Evolutionary conservation across 1,140 invertebrate species (phyloP).

Genomic region (Bursaphelenchus mucronatus): DNA sequence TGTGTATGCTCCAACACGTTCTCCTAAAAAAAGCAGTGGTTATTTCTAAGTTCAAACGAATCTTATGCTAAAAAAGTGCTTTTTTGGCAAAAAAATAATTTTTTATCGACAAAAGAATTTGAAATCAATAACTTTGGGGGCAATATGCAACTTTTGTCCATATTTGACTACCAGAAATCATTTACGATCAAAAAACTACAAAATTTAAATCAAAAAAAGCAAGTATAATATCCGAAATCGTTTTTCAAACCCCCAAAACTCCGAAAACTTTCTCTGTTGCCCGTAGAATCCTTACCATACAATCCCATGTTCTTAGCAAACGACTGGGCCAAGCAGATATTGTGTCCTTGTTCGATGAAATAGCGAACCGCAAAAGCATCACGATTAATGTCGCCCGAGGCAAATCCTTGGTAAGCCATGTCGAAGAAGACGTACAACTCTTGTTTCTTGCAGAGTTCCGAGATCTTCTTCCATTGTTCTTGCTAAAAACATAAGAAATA

Average conservation of each 20-base stretch:
- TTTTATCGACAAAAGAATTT: too few species aligned
- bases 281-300: slow-evolving; percentile 67
- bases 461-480: slow-evolving; percentile 83
- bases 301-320: slow-evolving; percentile 99
- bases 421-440: slow-evolving; percentile 96
- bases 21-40: slow-evolving; percentile 66
- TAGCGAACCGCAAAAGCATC: slow-evolving; percentile 84
- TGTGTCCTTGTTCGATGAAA: slow-evolving; percentile 87
- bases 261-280: background rate
- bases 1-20: slow-evolving; percentile 84
- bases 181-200: too few species aligned
- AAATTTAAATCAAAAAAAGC: slow-evolving; percentile 19
- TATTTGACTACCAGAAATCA: too few species aligned
- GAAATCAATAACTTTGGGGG: too few species aligned
- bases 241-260: background rate
- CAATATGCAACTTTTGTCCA: too few species aligned
- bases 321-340: slow-evolving; percentile 84
- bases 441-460: slow-evolving; percentile 70
- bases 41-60: background rate
- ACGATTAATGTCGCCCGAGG: slow-evolving; percentile 74
- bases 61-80: background rate
- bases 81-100: background rate
- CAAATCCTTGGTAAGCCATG: slow-evolving; percentile 93
- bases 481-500: slow-evolving; percentile 61
- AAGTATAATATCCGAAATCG: slow-evolving; percentile 1